These are phyloP conservation scores for Procavia capensis DNA, from an alignment of 2,113 vertebrate genomes.

Conservation along the genomic window DNA sequence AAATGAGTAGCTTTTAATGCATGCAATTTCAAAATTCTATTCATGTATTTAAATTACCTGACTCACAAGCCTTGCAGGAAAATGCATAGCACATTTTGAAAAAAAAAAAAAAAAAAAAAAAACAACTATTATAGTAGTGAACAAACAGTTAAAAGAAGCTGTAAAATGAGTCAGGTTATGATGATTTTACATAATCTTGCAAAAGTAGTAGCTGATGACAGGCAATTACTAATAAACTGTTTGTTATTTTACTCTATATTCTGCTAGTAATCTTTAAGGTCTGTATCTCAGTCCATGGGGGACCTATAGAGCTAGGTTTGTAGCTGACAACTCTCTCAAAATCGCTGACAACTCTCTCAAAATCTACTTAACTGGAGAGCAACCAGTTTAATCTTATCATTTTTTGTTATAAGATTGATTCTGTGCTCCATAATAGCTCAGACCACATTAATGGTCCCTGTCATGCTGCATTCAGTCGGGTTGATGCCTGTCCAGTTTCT, in stretches of 20 bases:
- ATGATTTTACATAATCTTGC: not conserved
- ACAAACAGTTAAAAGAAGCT: not conserved
- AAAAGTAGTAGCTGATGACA: not conserved
- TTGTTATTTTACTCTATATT: not conserved
- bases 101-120: not conserved
- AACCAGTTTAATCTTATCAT: not conserved
- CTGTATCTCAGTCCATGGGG: not conserved
- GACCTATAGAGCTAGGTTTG: not conserved
- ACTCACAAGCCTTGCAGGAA: constrained; percentile 27
- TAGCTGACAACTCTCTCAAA: not conserved
- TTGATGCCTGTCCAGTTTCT: not conserved
- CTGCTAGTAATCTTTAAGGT: not conserved
- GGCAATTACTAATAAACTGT: not conserved
- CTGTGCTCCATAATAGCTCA: not conserved
- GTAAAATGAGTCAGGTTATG: constrained; percentile 7
- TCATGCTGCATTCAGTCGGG: not conserved
- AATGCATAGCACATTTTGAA: not conserved
- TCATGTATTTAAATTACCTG: constrained; percentile 55
- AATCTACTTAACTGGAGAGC: not conserved
- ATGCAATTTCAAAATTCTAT: constrained; percentile 37
- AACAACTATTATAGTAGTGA: not conserved
- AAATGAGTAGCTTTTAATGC: constrained; percentile 33
- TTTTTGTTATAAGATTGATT: not conserved
- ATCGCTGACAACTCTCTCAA: no score
- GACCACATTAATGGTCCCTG: not conserved